phyloP scores from a whole-genome alignment of 2,797 vertebrate species.

The Choloepus didactylus region DNA sequence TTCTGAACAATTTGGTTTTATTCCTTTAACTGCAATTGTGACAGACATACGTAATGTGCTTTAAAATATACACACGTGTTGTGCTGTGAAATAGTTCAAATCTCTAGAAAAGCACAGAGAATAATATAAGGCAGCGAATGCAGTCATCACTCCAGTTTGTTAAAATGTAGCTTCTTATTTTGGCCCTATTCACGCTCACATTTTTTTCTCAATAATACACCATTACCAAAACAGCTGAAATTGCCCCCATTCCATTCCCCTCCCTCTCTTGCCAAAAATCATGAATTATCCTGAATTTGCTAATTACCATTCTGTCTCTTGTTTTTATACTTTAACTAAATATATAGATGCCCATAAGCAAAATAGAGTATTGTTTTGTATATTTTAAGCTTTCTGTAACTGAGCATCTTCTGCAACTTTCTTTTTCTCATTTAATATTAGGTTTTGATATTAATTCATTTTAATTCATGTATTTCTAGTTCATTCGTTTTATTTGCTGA shows the following conservation, averaged over 20 bases:
- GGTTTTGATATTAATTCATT: not conserved
- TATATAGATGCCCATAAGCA: not conserved
- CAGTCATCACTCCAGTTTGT: not conserved
- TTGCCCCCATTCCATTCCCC: not conserved
- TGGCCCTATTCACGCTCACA: not conserved
- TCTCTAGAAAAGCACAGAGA: not conserved
- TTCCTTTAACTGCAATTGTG: not conserved
- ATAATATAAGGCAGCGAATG: not conserved
- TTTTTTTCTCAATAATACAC: not conserved
- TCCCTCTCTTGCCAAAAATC: slow-evolving; percentile 22
- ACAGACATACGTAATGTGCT: not conserved
- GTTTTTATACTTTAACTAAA: slow-evolving; percentile 31
- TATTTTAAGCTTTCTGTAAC: not conserved
- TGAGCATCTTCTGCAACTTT: not conserved
- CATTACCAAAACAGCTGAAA: not conserved
- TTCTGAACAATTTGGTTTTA: not conserved
- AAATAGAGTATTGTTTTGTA: not conserved
- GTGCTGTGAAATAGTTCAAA: not conserved
- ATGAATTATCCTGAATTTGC: not conserved
- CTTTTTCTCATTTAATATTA: not conserved
- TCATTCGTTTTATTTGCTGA: not conserved
- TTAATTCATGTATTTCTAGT: not conserved
- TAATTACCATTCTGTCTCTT: not conserved
- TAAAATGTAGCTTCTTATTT: slow-evolving; percentile 47
- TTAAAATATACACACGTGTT: not conserved